Evolutionary conservation across 2,888 invertebrate genomes (phyloP).

Genomic region (Horisme vitalbata): DNA sequence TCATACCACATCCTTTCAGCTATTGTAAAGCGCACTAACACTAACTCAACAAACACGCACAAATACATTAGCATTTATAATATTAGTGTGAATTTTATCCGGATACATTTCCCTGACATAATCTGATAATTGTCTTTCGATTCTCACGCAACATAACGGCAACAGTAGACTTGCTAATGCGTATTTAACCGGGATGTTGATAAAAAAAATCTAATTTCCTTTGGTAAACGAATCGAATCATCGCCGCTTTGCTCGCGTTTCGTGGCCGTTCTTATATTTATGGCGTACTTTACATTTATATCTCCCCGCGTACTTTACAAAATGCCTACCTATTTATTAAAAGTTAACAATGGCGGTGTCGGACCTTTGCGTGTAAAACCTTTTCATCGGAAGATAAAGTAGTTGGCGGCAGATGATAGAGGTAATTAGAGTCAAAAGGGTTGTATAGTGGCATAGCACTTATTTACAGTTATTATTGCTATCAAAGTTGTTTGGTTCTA

Average conservation of each 20-base stretch:
- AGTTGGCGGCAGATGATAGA: not conserved
- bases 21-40: too few species aligned
- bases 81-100: too few species aligned
- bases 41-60: too few species aligned
- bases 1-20: too few species aligned
- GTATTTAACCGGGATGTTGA: constrained; percentile 46
- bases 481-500: too few species aligned
- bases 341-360: too few species aligned
- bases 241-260: constrained; percentile 26
- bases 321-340: not conserved
- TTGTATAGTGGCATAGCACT: too few species aligned
- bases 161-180: constrained; percentile 40
- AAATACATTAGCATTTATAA: too few species aligned
- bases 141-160: constrained; percentile 32
- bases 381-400: too few species aligned
- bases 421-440: too few species aligned
- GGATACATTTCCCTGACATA: constrained; percentile 2
- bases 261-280: constrained; percentile 18
- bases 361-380: too few species aligned
- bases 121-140: constrained; percentile 36
- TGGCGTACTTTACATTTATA: constrained; percentile 9
- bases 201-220: constrained; percentile 58
- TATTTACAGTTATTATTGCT: too few species aligned
- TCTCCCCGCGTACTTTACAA: constrained; percentile 3
- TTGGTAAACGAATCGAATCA: constrained; percentile 38